Evolutionary conservation across 2,797 vertebrate species (phyloP).

Genomic region (Takifugu rubripes): DNA sequence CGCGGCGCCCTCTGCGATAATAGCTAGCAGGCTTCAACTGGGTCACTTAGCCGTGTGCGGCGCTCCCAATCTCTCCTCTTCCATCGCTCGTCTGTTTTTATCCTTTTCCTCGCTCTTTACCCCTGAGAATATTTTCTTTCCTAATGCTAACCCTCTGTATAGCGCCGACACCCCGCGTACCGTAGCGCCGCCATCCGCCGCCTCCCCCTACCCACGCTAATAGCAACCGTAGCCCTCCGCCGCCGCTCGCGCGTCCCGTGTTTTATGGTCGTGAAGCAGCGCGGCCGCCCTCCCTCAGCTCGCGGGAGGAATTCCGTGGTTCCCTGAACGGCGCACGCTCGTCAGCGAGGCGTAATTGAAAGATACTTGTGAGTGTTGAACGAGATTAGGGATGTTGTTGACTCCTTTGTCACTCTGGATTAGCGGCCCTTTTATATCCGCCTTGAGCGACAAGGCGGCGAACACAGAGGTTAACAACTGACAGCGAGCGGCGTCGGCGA

Average conservation of each 20-base stretch:
- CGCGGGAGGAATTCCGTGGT: slow-evolving; percentile 42
- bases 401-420: slow-evolving; percentile 71
- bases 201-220: slow-evolving; percentile 23
- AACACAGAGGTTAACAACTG: slow-evolving; percentile 3
- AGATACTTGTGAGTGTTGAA: slow-evolving; percentile 68
- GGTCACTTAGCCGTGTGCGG: slow-evolving; percentile 52
- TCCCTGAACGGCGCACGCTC: slow-evolving; percentile 35
- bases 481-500: slow-evolving; percentile 15
- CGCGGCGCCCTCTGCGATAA: slow-evolving; percentile 58
- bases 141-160: slow-evolving; percentile 24
- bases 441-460: slow-evolving; percentile 40
- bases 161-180: slow-evolving; percentile 11
- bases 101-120: slow-evolving; percentile 14
- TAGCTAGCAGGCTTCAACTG: slow-evolving; percentile 63
- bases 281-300: slow-evolving; percentile 8
- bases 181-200: slow-evolving; percentile 17
- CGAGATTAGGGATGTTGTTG: slow-evolving; percentile 75
- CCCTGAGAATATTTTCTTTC: slow-evolving; percentile 18
- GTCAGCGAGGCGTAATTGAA: slow-evolving; percentile 65
- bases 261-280: slow-evolving; percentile 41
- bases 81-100: slow-evolving; percentile 1
- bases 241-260: slow-evolving; percentile 24
- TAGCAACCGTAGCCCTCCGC: slow-evolving; percentile 44
- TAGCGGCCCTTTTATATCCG: slow-evolving; percentile 61
- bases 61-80: slow-evolving; percentile 20